Conservation (phyloP, 2,888 invertebrate genomes). For the Leucoptera coffeella region DNA sequence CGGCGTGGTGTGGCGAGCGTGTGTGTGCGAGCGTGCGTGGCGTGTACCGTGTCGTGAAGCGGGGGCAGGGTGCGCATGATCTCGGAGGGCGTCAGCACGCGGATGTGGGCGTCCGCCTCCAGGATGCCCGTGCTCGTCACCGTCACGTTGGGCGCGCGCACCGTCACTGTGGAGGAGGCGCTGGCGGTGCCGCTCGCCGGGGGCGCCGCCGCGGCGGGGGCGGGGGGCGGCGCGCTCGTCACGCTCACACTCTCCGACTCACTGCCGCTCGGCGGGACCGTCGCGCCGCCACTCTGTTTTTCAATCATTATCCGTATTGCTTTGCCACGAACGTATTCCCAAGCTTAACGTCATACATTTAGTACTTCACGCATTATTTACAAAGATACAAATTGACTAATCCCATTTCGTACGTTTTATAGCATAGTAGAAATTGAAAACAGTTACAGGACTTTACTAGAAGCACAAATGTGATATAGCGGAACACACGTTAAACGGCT, state of each 20-base stretch:
- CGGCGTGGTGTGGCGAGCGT: slow-evolving; percentile 10
- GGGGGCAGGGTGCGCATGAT: slow-evolving; percentile 87
- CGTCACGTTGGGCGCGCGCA: slow-evolving; percentile 64
- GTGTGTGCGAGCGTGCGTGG: slow-evolving; percentile 13
- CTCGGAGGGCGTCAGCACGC: slow-evolving; percentile 84
- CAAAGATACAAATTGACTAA: too few relatives aligned
- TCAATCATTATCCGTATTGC: too few relatives aligned
- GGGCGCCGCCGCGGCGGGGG: slow-evolving; percentile 8
- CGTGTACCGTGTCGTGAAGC: slow-evolving; percentile 60
- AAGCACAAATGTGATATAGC: too few relatives aligned
- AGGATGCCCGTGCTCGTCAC: slow-evolving; percentile 58
- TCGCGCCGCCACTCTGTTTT: not conserved
- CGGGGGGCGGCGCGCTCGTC: too few relatives aligned
- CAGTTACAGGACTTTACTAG: too few relatives aligned
- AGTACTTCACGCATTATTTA: not conserved
- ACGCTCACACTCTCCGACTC: slow-evolving; percentile 30
- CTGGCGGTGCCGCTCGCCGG: slow-evolving; percentile 11
- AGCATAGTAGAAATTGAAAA: too few relatives aligned
- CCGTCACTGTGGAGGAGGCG: slow-evolving; percentile 15
- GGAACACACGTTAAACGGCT: too few relatives aligned
- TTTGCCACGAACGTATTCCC: not conserved
- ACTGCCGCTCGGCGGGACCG: slow-evolving; percentile 5
- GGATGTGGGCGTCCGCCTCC: slow-evolving; percentile 73
- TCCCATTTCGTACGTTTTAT: too few relatives aligned
- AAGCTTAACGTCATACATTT: not conserved